Conservation (phyloP, 2,797 vertebrate genomes). For the Cryptoprocta ferox region DNA sequence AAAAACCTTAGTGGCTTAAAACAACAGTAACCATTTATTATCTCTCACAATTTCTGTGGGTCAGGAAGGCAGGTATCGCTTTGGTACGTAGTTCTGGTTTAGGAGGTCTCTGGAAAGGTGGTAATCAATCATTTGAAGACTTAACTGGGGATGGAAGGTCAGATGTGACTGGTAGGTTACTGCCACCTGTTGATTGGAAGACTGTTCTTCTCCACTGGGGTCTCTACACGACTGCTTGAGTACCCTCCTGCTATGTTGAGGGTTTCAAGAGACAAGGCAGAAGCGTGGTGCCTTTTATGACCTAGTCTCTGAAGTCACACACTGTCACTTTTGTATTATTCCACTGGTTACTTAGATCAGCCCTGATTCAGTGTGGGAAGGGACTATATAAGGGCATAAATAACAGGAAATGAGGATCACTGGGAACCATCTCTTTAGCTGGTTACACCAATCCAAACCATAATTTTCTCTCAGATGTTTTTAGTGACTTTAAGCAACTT, state of each 20-base stretch:
- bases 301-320: constrained; percentile 36
- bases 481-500: constrained; percentile 22
- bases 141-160: neutral
- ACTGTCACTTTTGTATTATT: neutral
- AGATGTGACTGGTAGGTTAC: neutral
- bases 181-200: neutral
- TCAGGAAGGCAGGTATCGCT: neutral
- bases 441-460: neutral
- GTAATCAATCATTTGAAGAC: neutral
- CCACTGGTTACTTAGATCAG: neutral
- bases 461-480: neutral
- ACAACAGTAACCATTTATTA: neutral
- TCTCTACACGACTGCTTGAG: neutral
- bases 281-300: constrained; percentile 16
- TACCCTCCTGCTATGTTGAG: neutral
- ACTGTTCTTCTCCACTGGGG: neutral
- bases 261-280: neutral
- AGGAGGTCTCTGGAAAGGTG: neutral
- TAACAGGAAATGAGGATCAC: neutral
- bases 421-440: neutral
- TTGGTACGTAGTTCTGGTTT: neutral
- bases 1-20: constrained; percentile 32
- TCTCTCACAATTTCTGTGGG: constrained; percentile 9
- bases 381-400: neutral
- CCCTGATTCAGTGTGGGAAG: neutral